Evolutionary conservation across 2,888 invertebrate genomes (phyloP).

Genomic region (Rotaria macrura): DNA sequence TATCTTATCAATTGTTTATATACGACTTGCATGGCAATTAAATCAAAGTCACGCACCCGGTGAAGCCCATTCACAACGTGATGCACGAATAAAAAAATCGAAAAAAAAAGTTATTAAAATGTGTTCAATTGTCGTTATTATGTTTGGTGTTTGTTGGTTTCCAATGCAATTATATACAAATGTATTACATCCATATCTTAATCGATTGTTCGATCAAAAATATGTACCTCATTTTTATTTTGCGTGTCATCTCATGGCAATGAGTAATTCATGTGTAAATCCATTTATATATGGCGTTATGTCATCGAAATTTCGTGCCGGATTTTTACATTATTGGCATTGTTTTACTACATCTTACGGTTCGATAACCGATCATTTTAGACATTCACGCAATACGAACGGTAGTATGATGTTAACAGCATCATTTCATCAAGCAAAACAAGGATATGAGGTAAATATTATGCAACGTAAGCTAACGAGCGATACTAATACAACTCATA

Average conservation of each 20-base stretch:
- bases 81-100: conserved; percentile 70
- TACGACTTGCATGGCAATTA: conserved; percentile 70
- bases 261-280: conserved; percentile 30
- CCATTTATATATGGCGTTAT: conserved; percentile 32
- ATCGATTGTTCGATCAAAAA: conserved; percentile 3
- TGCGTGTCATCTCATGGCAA: conserved; percentile 28
- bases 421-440: no score
- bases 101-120: conserved; percentile 84
- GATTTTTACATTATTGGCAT: no score
- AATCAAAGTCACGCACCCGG: conserved; percentile 78
- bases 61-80: conserved; percentile 71
- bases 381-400: no score
- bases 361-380: no score
- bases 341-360: no score
- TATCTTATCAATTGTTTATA: conserved; percentile 74
- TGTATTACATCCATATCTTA: conserved; percentile 19
- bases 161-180: conserved; percentile 55
- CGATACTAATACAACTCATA: no score
- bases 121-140: conserved; percentile 75
- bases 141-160: conserved; percentile 74
- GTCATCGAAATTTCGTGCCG: not conserved
- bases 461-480: no score
- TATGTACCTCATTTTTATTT: conserved; percentile 30
- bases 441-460: no score
- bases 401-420: no score